A percentile compares a stretch with the other conserved stretches of the same genome.
These are phyloP conservation scores for Chiloscyllium plagiosum DNA, from an alignment of 2,113 vertebrate genomes.

Conservation along the genomic window DNA sequence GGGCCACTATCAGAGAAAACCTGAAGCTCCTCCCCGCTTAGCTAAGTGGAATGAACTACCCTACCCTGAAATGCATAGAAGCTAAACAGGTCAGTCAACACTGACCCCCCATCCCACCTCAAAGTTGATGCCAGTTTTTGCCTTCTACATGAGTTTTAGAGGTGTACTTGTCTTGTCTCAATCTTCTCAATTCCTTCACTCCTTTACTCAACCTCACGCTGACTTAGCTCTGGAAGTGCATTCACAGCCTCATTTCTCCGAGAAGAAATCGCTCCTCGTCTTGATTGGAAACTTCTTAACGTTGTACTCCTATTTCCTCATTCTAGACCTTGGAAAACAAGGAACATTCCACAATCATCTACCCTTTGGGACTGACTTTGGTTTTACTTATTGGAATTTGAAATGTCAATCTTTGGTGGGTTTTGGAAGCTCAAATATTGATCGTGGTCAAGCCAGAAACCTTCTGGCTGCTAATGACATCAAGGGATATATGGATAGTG, in stretches of 20 bases:
- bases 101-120: neutral
- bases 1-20: too few species aligned
- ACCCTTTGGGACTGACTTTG: too few species aligned
- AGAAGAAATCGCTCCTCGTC: neutral
- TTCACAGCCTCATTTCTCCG: neutral
- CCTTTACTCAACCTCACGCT: neutral
- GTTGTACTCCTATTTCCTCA: neutral
- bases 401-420: too few species aligned
- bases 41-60: too few species aligned
- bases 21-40: too few species aligned
- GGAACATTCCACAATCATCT: neutral
- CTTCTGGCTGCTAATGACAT: too few species aligned
- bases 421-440: too few species aligned
- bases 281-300: neutral
- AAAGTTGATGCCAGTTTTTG: neutral
- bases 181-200: neutral
- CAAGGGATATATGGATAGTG: too few species aligned
- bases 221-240: neutral
- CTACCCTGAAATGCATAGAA: neutral
- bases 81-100: neutral
- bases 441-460: too few species aligned
- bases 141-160: neutral
- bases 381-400: too few species aligned
- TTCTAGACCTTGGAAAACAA: neutral
- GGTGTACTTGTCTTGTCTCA: too few species aligned